These are phyloP conservation scores for Drosophila colorata DNA, from an alignment of 2,888 invertebrate genomes.

Conservation along the genomic window DNA sequence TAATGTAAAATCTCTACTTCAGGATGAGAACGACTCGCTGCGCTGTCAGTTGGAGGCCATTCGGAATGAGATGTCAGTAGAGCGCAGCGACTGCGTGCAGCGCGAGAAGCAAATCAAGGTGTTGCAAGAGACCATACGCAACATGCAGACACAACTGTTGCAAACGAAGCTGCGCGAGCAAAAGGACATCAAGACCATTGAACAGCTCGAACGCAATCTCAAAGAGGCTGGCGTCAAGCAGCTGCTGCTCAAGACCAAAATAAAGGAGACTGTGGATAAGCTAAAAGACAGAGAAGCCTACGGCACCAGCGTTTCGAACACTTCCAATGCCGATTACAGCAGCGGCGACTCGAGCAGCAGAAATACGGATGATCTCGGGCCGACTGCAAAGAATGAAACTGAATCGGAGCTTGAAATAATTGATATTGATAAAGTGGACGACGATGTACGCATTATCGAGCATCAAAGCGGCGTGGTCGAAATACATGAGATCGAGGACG, in stretches of 20 bases:
- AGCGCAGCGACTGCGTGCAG: slow-evolving; percentile 92
- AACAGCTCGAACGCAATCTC: slow-evolving; percentile 83
- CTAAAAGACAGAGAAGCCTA: slow-evolving; percentile 71
- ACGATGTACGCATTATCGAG: slow-evolving; percentile 80
- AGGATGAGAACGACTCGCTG: slow-evolving; percentile 96
- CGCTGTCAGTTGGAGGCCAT: slow-evolving; percentile 96
- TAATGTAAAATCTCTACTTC: slow-evolving; percentile 14
- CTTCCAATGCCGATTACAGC: slow-evolving; percentile 59
- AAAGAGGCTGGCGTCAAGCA: slow-evolving; percentile 85
- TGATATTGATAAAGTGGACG: slow-evolving; percentile 81
- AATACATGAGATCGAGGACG: slow-evolving; percentile 72
- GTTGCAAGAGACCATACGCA: slow-evolving; percentile 85
- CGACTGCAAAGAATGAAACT: slow-evolving; percentile 13
- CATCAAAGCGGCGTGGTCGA: slow-evolving; percentile 72
- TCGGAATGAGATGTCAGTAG: slow-evolving; percentile 96
- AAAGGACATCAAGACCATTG: slow-evolving; percentile 82
- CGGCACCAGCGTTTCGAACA: slow-evolving; percentile 62
- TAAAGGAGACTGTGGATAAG: slow-evolving; percentile 79
- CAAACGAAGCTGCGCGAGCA: slow-evolving; percentile 84
- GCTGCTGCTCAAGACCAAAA: slow-evolving; percentile 84
- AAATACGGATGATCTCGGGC: slow-evolving; percentile 29
- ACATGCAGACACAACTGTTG: slow-evolving; percentile 85
- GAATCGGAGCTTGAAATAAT: slow-evolving; percentile 66
- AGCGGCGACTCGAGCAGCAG: slow-evolving; percentile 52
- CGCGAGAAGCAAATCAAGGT: slow-evolving; percentile 94